phyloP scores from a whole-genome alignment of 1,140 invertebrate genomes.

The Drosophila insularis region DNA sequence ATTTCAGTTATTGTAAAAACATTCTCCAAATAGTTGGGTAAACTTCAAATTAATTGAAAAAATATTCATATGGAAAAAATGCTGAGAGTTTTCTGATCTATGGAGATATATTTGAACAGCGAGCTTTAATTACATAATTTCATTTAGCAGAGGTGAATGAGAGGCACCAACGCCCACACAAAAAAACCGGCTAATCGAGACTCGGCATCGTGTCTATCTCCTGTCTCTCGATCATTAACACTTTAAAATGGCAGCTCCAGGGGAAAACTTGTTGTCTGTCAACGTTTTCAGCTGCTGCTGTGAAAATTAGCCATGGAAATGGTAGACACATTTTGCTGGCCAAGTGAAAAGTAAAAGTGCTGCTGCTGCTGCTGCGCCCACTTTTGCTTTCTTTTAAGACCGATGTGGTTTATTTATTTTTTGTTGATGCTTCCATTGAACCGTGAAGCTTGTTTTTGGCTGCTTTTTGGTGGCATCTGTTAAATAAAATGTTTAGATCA shows the following conservation, averaged over 20 bases:
- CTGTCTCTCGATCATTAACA: slow-evolving; percentile 34
- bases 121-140: neutral
- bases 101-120: no score
- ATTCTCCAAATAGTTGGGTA: no score
- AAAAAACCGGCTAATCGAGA: neutral
- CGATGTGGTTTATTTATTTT: neutral
- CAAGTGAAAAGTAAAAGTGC: slow-evolving; percentile 72
- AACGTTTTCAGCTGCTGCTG: slow-evolving; percentile 34
- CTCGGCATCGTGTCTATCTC: neutral
- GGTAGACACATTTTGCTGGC: slow-evolving; percentile 33
- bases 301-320: slow-evolving; percentile 72
- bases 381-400: slow-evolving; percentile 70
- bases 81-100: no score
- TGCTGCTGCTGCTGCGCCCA: slow-evolving; percentile 41
- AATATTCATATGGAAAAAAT: no score
- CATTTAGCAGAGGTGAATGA: neutral
- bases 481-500: slow-evolving; percentile 2
- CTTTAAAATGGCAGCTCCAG: slow-evolving; percentile 38
- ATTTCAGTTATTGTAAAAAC: no score
- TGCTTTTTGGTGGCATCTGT: neutral
- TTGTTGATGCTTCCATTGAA: slow-evolving; percentile 36
- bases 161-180: neutral
- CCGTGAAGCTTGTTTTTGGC: slow-evolving; percentile 4
- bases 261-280: slow-evolving; percentile 65
- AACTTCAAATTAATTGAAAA: no score